Conservation (phyloP, 2,888 invertebrate genomes). For the Blomia tropicalis region DNA sequence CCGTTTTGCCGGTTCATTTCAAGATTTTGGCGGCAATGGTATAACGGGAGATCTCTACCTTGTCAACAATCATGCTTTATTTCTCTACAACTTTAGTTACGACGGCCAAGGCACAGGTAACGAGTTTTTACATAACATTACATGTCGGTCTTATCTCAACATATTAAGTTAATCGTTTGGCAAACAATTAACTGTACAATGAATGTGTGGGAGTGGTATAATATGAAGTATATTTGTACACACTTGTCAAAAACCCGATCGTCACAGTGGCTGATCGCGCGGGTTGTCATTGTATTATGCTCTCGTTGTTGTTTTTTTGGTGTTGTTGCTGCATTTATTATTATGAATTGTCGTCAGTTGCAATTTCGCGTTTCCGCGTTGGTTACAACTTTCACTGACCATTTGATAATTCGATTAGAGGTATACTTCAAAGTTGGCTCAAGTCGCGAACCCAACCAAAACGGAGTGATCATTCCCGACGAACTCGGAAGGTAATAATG, state of each 20-base stretch:
- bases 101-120: slow-evolving; percentile 78
- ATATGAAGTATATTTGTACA: neutral
- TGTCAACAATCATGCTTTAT: slow-evolving; percentile 69
- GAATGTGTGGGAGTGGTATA: neutral
- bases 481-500: slow-evolving; percentile 61
- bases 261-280: slow-evolving; percentile 6
- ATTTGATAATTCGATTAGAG: slow-evolving; percentile 43
- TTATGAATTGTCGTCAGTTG: too few relatives aligned
- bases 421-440: slow-evolving; percentile 77
- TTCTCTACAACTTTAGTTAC: slow-evolving; percentile 70
- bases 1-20: slow-evolving; percentile 23
- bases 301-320: too few relatives aligned
- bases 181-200: too few relatives aligned
- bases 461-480: slow-evolving; percentile 58
- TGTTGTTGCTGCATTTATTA: too few relatives aligned
- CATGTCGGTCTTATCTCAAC: neutral
- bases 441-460: slow-evolving; percentile 48
- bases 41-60: slow-evolving; percentile 48
- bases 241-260: neutral
- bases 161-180: neutral
- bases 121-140: too few relatives aligned
- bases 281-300: too few relatives aligned
- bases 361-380: neutral
- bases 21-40: slow-evolving; percentile 14
- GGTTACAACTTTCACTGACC: slow-evolving; percentile 8